Percentiles rank a stretch among this genome's conserved stretches.
Conservation (phyloP, 1,140 invertebrate species). For the Eurosta solidaginis region DNA sequence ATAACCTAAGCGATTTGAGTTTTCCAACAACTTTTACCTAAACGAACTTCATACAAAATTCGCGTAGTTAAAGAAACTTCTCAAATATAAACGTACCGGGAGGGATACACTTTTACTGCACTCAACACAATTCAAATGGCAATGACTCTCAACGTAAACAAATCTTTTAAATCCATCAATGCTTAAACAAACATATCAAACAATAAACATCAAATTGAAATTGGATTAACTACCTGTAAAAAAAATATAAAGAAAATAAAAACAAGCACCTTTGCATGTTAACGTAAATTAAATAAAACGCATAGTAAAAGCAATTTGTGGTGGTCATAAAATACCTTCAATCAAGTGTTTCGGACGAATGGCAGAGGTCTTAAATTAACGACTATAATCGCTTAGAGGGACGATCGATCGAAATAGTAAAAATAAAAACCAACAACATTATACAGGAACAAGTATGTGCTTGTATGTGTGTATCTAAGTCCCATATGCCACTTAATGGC, state of each 20-base stretch:
- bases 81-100: too few species aligned
- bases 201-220: neutral
- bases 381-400: neutral
- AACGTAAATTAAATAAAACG: neutral
- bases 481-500: constrained; percentile 27
- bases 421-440: neutral
- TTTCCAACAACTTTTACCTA: too few species aligned
- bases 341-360: neutral
- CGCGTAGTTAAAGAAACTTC: too few species aligned
- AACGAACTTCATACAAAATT: too few species aligned
- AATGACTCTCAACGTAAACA: constrained; percentile 15
- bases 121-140: neutral
- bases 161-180: neutral
- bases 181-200: constrained; percentile 15
- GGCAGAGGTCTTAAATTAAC: neutral
- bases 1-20: too few species aligned
- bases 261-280: neutral
- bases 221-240: neutral
- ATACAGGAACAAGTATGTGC: neutral
- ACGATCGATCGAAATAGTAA: too few species aligned
- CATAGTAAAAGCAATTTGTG: constrained; percentile 13
- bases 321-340: neutral
- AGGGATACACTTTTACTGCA: too few species aligned
- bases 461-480: neutral
- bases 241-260: neutral